These are phyloP conservation scores for Urechis unicinctus DNA, from an alignment of 2,888 invertebrate species.

Conservation along the genomic window DNA sequence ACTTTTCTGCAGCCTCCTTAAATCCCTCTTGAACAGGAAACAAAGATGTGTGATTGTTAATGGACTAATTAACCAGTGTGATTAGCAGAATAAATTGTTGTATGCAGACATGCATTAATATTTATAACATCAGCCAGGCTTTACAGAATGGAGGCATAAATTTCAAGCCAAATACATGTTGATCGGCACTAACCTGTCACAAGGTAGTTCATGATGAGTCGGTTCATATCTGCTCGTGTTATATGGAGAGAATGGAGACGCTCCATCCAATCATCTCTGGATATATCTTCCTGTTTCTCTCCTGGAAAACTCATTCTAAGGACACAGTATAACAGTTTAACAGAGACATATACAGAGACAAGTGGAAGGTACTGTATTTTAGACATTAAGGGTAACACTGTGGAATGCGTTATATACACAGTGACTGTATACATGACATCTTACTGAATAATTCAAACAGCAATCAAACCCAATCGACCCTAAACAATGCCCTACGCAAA, in stretches of 20 bases:
- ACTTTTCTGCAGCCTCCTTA: conserved; percentile 92
- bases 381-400: too few species aligned
- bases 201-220: conserved; percentile 90
- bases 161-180: neutral
- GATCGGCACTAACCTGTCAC: conserved; percentile 23
- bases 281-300: conserved; percentile 19
- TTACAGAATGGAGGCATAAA: neutral
- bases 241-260: conserved; percentile 70
- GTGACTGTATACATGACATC: too few species aligned
- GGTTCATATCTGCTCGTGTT: conserved; percentile 88
- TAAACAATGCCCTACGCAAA: too few species aligned
- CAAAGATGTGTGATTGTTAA: neutral
- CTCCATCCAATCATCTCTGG: conserved; percentile 64
- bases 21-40: conserved; percentile 50
- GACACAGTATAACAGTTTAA: neutral
- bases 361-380: too few species aligned
- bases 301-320: conserved; percentile 1
- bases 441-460: too few species aligned
- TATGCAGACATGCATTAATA: neutral
- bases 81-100: neutral
- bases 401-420: too few species aligned
- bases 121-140: too few species aligned
- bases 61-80: neutral
- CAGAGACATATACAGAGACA: neutral
- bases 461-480: too few species aligned